These are phyloP conservation scores for Meteorus sp. DNA, from an alignment of 1,140 invertebrate genomes.

Conservation along the genomic window DNA sequence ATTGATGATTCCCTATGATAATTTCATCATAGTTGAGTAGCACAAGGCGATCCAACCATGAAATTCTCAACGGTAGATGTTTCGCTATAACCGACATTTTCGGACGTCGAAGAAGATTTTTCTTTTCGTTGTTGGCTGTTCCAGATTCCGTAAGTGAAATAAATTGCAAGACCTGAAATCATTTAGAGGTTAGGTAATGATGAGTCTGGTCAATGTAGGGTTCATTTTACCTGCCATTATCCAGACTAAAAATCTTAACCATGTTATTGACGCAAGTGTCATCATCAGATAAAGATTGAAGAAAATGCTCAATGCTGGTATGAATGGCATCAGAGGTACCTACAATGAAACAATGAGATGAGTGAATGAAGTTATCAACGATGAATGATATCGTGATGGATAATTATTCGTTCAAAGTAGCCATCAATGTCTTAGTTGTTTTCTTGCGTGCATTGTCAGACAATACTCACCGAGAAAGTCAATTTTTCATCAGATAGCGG, in stretches of 20 bases:
- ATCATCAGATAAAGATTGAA: conserved; percentile 73
- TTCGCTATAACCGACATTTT: too few relatives aligned
- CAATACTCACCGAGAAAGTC: conserved; percentile 42
- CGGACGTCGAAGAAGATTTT: too few relatives aligned
- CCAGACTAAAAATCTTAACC: conserved; percentile 70
- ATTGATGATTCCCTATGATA: too few relatives aligned
- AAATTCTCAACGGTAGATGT: too few relatives aligned
- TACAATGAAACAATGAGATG: conserved; percentile 35
- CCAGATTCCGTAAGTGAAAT: too few relatives aligned
- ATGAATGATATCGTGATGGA: neutral
- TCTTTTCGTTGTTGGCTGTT: too few relatives aligned
- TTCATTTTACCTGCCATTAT: conserved; percentile 58
- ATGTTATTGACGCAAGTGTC: conserved; percentile 66
- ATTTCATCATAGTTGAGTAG: too few relatives aligned
- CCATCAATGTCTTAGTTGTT: neutral
- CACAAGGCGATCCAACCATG: too few relatives aligned
- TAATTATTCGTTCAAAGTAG: too few relatives aligned
- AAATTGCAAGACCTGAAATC: too few relatives aligned
- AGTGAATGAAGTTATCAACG: neutral
- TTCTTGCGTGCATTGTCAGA: neutral
- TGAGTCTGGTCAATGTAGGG: too few relatives aligned
- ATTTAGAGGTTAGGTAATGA: too few relatives aligned
- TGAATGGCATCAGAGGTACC: conserved; percentile 71
- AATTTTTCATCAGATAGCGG: conserved; percentile 59
- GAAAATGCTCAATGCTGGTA: conserved; percentile 69